Base-by-base conservation (phyloP, 1,140 invertebrate species). In the Sesamia nonagrioides region DNA sequence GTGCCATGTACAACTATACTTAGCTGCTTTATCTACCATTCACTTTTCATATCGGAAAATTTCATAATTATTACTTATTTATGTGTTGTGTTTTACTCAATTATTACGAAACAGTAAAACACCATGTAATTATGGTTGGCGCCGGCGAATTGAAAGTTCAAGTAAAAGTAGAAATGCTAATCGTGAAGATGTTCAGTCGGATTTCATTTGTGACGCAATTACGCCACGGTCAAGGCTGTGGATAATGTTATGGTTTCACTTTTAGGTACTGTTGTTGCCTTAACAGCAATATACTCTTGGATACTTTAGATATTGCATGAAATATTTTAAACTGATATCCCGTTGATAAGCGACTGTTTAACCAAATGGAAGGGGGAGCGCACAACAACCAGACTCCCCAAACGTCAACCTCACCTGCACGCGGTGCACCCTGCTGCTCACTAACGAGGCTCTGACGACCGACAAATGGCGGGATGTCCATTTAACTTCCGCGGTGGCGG, bases 111-210 rank as follows among this genome's bases (percentile, higher is more conserved):
- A 13, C n/a, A 40, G 21, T 60, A 74, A 72, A 78, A 71, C 69
- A 60, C 68, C 42, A 56, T 58, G 58, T 40, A 63, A 58, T 54
- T 66, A 56, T 78, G 71, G 48, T 48, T 40, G 54, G 37, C 37
- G n/a, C n/a, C 48, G 33, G 42, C 61, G 48, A 79, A 83, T 77
- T 42, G 82, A 89, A 89, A 88, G 83, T 84, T 86, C 76, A 80
- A 86, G 87, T 91, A 89, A 90, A 89, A 89, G 89, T 88, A 78
- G 78, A 81, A 89, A 89, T 83, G 81, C 76, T 83, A 88, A 87
- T 88, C 72, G 78, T 58, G 75, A 76, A 81, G 83, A 66, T 75
- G 63, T 82, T 82, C 79, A 77, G 78, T 84, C 81, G 68, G 75
- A 85, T 86, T 89, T 87, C 82, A 84, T 87, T 89, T 80, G 86